These are phyloP conservation scores for Empis stercorea DNA, from an alignment of 2,888 invertebrate species.

Conservation along the genomic window DNA sequence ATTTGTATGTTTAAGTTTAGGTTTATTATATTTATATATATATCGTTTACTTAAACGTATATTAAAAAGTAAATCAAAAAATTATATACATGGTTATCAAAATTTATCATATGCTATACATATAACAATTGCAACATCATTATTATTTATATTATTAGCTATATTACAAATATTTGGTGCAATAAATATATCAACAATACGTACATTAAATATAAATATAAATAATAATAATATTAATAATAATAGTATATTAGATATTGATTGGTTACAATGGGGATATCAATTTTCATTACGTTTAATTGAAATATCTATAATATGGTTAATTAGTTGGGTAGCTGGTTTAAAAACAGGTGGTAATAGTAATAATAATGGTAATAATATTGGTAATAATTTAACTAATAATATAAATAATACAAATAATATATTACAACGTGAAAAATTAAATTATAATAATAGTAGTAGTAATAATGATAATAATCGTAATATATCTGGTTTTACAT, in stretches of 20 bases:
- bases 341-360: slow-evolving; percentile 43
- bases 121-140: slow-evolving; percentile 74
- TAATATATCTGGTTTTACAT: slow-evolving; percentile 60
- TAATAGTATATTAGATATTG: slow-evolving; percentile 46
- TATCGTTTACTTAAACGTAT: slow-evolving; percentile 66
- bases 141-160: slow-evolving; percentile 72
- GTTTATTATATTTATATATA: slow-evolving; percentile 72
- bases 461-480: slow-evolving; percentile 28
- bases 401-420: not conserved
- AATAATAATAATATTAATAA: too few relatives aligned
- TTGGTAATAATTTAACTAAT: slow-evolving; percentile 14
- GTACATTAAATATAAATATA: slow-evolving; percentile 27
- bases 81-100: slow-evolving; percentile 64
- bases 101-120: slow-evolving; percentile 79
- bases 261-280: slow-evolving; percentile 88
- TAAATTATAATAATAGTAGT: slow-evolving; percentile 4
- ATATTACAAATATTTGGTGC: slow-evolving; percentile 74
- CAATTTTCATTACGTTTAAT: slow-evolving; percentile 73
- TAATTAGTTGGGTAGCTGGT: slow-evolving; percentile 78
- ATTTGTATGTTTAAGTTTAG: slow-evolving; percentile 69
- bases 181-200: slow-evolving; percentile 44
- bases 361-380: slow-evolving; percentile 18
- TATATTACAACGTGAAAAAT: not conserved
- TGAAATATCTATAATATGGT: slow-evolving; percentile 76
- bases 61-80: slow-evolving; percentile 62